Evolutionary conservation across 2,888 invertebrate species (phyloP).

Genomic region (Cheilosia vulpina): DNA sequence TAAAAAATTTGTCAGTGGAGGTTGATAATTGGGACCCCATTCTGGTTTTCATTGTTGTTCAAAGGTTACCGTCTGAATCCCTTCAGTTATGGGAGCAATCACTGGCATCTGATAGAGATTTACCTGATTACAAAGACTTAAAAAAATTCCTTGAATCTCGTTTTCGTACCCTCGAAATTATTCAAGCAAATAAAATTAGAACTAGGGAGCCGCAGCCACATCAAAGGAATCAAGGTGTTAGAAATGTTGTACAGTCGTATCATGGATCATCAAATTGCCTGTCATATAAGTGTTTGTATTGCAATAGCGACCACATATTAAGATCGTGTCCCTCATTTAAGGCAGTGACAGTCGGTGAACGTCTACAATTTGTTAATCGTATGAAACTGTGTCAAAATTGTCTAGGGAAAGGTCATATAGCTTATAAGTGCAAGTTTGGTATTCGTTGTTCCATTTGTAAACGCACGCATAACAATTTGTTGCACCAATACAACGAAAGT

Average conservation of each 20-base stretch:
- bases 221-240: neutral
- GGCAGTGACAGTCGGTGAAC: neutral
- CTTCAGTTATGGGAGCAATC: neutral
- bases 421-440: too few species aligned
- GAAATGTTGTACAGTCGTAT: neutral
- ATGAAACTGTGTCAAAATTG: too few species aligned
- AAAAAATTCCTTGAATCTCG: neutral
- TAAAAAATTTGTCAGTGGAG: neutral
- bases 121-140: neutral
- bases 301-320: too few species aligned
- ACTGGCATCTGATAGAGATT: neutral
- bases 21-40: neutral
- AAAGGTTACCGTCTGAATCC: neutral
- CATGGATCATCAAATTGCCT: neutral
- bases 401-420: too few species aligned
- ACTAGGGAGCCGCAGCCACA: neutral
- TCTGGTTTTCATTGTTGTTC: neutral
- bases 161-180: neutral
- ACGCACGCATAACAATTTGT: neutral
- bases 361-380: too few species aligned
- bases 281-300: too few species aligned
- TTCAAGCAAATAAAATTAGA: neutral
- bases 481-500: constrained; percentile 3
- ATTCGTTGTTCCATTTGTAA: neutral
- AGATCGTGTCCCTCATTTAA: neutral